These are phyloP conservation scores for Lepas anatifera DNA, from an alignment of 2,888 invertebrate genomes.

Conservation along the genomic window DNA sequence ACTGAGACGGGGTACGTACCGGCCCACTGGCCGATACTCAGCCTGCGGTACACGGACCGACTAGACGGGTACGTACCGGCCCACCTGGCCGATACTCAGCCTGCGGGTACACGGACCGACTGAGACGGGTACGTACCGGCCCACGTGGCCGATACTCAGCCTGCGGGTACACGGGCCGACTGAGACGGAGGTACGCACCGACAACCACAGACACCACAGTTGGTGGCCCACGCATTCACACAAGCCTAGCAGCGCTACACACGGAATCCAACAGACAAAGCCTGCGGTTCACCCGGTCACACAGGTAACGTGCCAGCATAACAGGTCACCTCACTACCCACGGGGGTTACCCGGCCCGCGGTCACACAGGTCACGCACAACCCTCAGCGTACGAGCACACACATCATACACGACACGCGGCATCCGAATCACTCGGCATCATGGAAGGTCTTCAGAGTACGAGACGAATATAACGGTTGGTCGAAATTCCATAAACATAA, in stretches of 20 bases:
- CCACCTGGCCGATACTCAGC: slow-evolving; percentile 72
- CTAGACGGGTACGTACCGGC: slow-evolving; percentile 58
- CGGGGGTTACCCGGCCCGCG: too few relatives aligned
- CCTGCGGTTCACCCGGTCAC: slow-evolving; percentile 59
- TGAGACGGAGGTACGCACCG: slow-evolving; percentile 13
- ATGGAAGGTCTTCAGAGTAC: too few relatives aligned
- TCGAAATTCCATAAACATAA: too few relatives aligned
- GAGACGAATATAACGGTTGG: too few relatives aligned
- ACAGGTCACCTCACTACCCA: slow-evolving; percentile 45
- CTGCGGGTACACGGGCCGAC: slow-evolving; percentile 40
- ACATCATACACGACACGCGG: too few relatives aligned
- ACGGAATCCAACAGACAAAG: slow-evolving; percentile 21
- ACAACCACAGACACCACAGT: too few relatives aligned
- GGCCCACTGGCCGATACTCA: neutral
- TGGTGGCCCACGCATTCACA: slow-evolving; percentile 39
- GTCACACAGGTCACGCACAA: too few relatives aligned
- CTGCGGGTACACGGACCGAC: slow-evolving; percentile 40
- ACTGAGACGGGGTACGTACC: slow-evolving; percentile 15
- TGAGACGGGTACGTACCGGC: slow-evolving; percentile 52
- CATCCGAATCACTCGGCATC: too few relatives aligned
- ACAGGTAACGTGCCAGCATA: slow-evolving; percentile 61
- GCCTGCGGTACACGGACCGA: slow-evolving; percentile 62
- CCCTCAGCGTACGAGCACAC: slow-evolving; percentile 42
- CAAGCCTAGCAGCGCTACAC: slow-evolving; percentile 16
- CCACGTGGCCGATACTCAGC: slow-evolving; percentile 72